These are phyloP conservation scores for Aphidoletes aphidimyza DNA, from an alignment of 2,888 invertebrate genomes.

Conservation along the genomic window DNA sequence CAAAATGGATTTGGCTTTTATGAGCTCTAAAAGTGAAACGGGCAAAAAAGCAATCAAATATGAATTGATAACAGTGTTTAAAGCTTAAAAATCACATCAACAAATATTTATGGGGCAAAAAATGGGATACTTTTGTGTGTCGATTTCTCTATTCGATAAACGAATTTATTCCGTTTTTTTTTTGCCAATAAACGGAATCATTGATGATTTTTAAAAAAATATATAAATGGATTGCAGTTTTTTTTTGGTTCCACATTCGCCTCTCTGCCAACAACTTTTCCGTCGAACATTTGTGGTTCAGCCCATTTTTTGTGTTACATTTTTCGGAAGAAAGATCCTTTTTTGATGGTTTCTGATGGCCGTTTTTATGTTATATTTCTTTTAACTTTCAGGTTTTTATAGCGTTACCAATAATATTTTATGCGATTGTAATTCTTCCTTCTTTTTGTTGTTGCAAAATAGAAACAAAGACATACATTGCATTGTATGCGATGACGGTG, in stretches of 20 bases:
- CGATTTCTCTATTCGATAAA: too few species aligned
- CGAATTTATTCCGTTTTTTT: too few species aligned
- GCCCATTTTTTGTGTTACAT: slow-evolving; percentile 3
- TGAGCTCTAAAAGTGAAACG: too few species aligned
- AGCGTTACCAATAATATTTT: slow-evolving; percentile 13
- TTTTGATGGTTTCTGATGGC: neutral
- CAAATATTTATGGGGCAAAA: neutral
- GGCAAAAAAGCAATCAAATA: slow-evolving; percentile 14
- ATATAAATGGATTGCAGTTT: neutral
- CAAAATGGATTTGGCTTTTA: too few species aligned
- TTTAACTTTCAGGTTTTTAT: neutral
- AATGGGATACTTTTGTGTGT: neutral
- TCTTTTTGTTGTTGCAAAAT: neutral
- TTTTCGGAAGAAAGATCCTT: slow-evolving; percentile 22
- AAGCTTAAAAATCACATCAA: neutral
- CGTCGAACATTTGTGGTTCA: too few species aligned
- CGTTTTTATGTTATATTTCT: neutral
- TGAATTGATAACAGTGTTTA: slow-evolving; percentile 47
- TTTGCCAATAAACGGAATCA: neutral
- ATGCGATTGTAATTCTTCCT: slow-evolving; percentile 5
- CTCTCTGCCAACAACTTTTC: too few species aligned
- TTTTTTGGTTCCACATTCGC: too few species aligned
- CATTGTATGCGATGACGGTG: too few species aligned
- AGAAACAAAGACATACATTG: neutral
- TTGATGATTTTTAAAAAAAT: neutral